Conservation (phyloP, 2,888 invertebrate species). For the Cantharis flavilabris region DNA sequence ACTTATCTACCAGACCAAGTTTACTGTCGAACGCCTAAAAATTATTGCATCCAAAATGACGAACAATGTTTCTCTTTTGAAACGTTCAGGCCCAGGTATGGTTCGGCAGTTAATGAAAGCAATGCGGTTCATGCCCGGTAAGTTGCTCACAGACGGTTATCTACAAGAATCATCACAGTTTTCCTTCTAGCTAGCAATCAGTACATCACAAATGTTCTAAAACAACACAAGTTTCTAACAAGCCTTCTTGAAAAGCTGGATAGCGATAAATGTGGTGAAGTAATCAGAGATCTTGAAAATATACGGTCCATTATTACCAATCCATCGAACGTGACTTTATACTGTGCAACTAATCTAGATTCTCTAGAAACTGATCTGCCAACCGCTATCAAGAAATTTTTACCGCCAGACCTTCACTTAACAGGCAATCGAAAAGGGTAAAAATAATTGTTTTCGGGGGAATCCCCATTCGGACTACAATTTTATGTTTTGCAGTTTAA, state of each 20-base stretch:
- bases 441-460: not conserved
- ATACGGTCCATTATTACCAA: conserved; percentile 65
- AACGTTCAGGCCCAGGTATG: conserved; percentile 73
- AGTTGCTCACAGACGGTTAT: conserved; percentile 1
- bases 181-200: conserved; percentile 68
- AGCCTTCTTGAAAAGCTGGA: conserved; percentile 66
- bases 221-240: conserved; percentile 78
- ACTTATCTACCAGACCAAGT: conserved; percentile 71
- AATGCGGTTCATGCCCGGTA: conserved; percentile 64
- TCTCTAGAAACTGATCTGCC: conserved; percentile 60
- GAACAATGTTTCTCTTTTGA: conserved; percentile 78
- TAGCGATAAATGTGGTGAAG: conserved; percentile 56
- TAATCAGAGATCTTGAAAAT: conserved; percentile 60
- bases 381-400: conserved; percentile 45
- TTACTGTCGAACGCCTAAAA: conserved; percentile 74
- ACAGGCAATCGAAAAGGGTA: conserved; percentile 22
- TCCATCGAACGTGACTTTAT: conserved; percentile 68
- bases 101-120: conserved; percentile 65
- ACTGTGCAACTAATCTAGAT: conserved; percentile 74
- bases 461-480: not conserved
- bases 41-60: conserved; percentile 81
- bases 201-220: conserved; percentile 70
- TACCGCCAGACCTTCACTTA: conserved; percentile 27
- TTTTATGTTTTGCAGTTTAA: conserved; percentile 36
- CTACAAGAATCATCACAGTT: not conserved